A percentile compares a stretch with the other conserved stretches of the same genome.
phyloP scores from a whole-genome alignment of 2,113 vertebrate genomes.

The Stictonetta naevosa region DNA sequence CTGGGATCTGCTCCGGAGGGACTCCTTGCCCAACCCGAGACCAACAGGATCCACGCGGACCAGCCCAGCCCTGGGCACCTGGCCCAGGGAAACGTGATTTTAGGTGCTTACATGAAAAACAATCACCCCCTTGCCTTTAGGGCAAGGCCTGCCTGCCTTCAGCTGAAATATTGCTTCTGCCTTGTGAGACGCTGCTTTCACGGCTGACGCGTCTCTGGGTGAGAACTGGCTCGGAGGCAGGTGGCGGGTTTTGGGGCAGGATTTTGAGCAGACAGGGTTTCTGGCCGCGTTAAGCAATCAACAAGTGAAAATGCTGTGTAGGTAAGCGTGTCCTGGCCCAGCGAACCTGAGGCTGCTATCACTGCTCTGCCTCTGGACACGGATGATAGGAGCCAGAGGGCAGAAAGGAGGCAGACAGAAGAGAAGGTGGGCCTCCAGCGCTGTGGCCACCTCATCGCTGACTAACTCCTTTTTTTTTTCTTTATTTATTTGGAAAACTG shows the following conservation, averaged over 20 bases:
- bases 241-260: background rate
- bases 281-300: background rate
- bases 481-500: background rate
- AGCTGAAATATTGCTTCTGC: background rate
- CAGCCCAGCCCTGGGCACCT: background rate
- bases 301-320: background rate
- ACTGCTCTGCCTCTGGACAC: background rate
- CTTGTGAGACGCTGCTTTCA: background rate
- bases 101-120: background rate
- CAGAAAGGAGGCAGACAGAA: background rate
- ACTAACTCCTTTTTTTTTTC: background rate
- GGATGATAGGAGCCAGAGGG: background rate
- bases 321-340: background rate
- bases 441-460: background rate
- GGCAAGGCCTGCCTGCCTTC: background rate
- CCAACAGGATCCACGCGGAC: accelerated
- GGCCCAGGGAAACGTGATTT: background rate
- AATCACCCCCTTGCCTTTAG: background rate
- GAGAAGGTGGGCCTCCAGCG: background rate
- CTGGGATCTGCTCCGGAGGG: background rate
- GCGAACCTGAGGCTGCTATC: background rate
- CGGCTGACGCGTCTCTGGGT: background rate
- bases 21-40: background rate
- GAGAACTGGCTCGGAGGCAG: background rate
- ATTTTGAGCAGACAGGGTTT: background rate